Evolutionary conservation across 2,113 vertebrate genomes (phyloP).

Genomic region (Pygoscelis adeliae): DNA sequence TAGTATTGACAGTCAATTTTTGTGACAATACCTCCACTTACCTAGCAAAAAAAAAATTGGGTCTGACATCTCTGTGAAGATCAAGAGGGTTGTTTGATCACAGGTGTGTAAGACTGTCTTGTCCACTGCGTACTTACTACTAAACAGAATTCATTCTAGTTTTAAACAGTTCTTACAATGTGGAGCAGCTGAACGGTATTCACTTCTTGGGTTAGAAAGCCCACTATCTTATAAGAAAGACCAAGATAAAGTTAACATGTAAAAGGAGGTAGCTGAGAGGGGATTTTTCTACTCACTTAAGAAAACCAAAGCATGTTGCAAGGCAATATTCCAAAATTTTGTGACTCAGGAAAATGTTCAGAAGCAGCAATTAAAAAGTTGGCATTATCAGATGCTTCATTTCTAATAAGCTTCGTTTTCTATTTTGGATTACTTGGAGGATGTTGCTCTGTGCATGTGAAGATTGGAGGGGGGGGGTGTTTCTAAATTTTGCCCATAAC

Average conservation of each 20-base stretch:
- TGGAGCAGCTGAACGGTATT: not conserved
- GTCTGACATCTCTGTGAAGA: not conserved
- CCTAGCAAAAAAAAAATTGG: not conserved
- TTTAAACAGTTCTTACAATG: not conserved
- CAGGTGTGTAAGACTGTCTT: not conserved
- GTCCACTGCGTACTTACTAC: not conserved
- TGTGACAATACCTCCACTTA: not conserved
- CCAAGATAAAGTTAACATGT: not conserved
- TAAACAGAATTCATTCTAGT: not conserved
- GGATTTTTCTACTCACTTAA: not conserved
- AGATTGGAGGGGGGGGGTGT: not conserved
- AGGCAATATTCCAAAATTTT: not conserved
- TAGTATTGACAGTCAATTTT: not conserved
- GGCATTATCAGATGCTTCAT: not conserved
- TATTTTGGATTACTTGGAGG: not conserved
- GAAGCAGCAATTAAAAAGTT: not conserved
- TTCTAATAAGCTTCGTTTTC: not conserved
- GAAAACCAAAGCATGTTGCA: not conserved
- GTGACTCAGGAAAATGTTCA: not conserved
- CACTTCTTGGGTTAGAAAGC: not conserved
- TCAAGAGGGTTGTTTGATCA: not conserved
- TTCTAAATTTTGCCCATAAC: not conserved
- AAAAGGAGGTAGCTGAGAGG: not conserved
- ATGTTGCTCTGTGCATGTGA: not conserved
- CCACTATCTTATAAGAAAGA: not conserved